phyloP scores from a whole-genome alignment of 1,140 invertebrate species.

The Formica exsecta region DNA sequence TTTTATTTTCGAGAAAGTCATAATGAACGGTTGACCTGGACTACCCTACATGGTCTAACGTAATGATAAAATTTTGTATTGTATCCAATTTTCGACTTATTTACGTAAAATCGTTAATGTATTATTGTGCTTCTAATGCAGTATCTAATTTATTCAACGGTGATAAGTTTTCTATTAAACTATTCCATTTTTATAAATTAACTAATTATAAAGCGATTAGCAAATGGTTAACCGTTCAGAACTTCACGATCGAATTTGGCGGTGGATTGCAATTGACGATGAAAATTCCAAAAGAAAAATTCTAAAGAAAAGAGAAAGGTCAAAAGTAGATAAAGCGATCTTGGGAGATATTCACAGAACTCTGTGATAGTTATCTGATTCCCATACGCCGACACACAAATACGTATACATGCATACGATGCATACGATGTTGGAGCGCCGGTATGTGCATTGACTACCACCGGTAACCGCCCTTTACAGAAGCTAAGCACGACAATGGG shows the following conservation, averaged over 20 bases:
- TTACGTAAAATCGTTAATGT: neutral
- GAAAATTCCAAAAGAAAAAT: conserved; percentile 2
- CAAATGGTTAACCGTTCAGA: neutral
- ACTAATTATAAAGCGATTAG: conserved; percentile 16
- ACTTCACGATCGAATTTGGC: neutral
- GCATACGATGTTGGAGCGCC: conserved; percentile 19
- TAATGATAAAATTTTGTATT: too few species aligned
- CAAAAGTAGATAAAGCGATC: conserved; percentile 39
- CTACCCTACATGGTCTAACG: too few species aligned
- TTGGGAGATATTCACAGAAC: conserved; percentile 59
- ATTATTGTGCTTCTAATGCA: neutral
- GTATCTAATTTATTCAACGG: neutral
- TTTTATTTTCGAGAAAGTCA: too few species aligned
- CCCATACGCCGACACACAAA: neutral
- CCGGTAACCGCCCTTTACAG: conserved; percentile 69
- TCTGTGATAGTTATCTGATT: conserved; percentile 65
- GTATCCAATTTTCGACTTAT: neutral
- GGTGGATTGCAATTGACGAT: neutral
- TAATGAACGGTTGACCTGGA: too few species aligned
- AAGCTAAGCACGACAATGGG: conserved; percentile 56
- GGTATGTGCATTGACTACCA: conserved; percentile 23
- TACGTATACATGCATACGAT: neutral
- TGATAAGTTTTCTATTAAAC: conserved; percentile 16
- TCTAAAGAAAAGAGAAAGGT: conserved; percentile 7
- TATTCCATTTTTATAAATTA: conserved; percentile 7